phyloP scores from a whole-genome alignment of 2,888 invertebrate genomes.

The Automeris io region DNA sequence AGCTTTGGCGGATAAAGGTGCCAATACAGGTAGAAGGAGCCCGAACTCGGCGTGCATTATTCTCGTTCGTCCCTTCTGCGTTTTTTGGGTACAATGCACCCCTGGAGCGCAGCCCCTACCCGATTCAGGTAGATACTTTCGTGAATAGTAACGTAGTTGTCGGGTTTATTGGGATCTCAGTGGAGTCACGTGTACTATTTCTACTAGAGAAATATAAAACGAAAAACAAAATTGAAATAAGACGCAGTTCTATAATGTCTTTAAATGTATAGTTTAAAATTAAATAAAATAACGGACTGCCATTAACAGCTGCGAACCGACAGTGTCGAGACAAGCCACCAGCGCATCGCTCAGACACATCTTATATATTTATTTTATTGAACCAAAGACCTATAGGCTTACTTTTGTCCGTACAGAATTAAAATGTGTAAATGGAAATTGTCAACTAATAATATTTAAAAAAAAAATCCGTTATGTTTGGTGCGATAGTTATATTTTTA shows the following conservation, averaged over 20 bases:
- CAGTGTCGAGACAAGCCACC: too few species aligned
- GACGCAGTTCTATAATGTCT: too few species aligned
- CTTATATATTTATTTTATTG: too few species aligned
- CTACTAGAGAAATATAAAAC: slow-evolving; percentile 24
- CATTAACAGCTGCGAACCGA: too few species aligned
- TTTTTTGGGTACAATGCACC: slow-evolving; percentile 65
- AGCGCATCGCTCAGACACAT: too few species aligned
- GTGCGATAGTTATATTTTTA: too few species aligned
- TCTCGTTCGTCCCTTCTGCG: slow-evolving; percentile 58
- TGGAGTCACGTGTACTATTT: slow-evolving; percentile 35
- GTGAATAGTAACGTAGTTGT: slow-evolving; percentile 41
- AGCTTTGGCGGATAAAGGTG: slow-evolving; percentile 26
- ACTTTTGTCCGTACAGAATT: too few species aligned
- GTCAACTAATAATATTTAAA: too few species aligned
- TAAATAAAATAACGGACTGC: slow-evolving; percentile 43
- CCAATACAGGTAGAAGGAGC: slow-evolving; percentile 42
- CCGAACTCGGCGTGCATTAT: slow-evolving; percentile 44
- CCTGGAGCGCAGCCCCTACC: slow-evolving; percentile 51
- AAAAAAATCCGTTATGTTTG: too few species aligned
- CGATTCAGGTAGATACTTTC: slow-evolving; percentile 55
- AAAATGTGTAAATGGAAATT: too few species aligned
- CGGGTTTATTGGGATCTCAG: slow-evolving; percentile 44
- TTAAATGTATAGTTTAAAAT: slow-evolving; percentile 25
- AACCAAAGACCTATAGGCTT: too few species aligned
- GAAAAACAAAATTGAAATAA: too few species aligned